A percentile compares a stretch with the other conserved stretches of the same genome.
These are phyloP conservation scores for Eudasyphora cyanicolor DNA, from an alignment of 2,888 invertebrate species.

Conservation along the genomic window DNA sequence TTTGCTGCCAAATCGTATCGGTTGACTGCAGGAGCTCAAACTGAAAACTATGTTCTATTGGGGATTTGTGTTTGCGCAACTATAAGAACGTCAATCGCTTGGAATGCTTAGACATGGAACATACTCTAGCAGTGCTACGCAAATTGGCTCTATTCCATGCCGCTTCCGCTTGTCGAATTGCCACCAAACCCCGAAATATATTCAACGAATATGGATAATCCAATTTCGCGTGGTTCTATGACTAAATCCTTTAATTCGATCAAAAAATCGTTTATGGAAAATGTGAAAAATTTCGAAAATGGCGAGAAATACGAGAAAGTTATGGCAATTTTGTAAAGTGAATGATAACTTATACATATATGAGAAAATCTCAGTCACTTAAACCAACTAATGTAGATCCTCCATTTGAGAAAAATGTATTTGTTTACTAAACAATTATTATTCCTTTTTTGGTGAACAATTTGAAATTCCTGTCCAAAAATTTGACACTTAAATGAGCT, in stretches of 20 bases:
- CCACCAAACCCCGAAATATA: constrained; percentile 52
- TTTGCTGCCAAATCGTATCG: constrained; percentile 68
- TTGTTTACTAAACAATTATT: no score
- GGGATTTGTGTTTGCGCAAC: constrained; percentile 72
- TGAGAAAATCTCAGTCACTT: no score
- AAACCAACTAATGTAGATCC: no score
- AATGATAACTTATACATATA: no score
- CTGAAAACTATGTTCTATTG: constrained; percentile 70
- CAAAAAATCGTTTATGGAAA: constrained; percentile 55
- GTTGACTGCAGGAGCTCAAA: constrained; percentile 66
- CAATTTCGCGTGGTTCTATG: constrained; percentile 30
- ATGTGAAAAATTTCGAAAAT: constrained; percentile 65
- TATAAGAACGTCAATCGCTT: constrained; percentile 74
- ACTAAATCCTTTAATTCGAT: constrained; percentile 43
- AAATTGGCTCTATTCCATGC: constrained; percentile 78
- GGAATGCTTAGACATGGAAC: constrained; percentile 73
- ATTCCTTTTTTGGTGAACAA: no score
- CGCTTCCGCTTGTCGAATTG: constrained; percentile 70
- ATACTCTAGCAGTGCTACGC: constrained; percentile 71
- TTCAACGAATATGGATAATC: constrained; percentile 45
- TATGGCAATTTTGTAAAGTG: constrained; percentile 67
- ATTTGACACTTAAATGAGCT: no score
- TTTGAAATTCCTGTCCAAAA: no score
- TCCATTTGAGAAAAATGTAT: no score
- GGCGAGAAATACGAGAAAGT: constrained; percentile 68